Conservation (phyloP, 2,888 invertebrate species). For the Drosophila quinaria region DNA sequence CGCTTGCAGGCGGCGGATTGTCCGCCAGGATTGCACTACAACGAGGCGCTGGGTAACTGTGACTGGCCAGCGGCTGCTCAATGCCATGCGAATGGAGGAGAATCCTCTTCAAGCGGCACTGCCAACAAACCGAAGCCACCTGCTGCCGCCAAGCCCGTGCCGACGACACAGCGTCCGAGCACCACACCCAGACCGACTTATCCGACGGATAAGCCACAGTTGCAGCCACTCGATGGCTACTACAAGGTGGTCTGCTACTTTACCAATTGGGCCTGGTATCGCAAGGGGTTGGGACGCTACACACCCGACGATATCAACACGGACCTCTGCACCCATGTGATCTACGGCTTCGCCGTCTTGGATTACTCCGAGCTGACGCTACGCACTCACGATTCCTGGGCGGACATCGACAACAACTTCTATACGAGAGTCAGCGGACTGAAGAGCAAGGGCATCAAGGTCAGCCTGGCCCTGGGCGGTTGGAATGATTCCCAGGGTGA, state of each 20-base stretch:
- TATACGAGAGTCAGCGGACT: constrained; percentile 93
- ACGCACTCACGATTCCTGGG: constrained; percentile 95
- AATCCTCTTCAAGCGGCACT: constrained; percentile 17
- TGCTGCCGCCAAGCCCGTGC: constrained; percentile 68
- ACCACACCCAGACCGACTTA: constrained; percentile 81
- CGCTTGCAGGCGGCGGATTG: constrained; percentile 91
- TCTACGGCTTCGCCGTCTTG: constrained; percentile 97
- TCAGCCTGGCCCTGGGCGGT: constrained; percentile 95
- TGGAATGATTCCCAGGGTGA: constrained; percentile 97
- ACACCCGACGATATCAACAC: constrained; percentile 94
- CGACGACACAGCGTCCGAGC: constrained; percentile 75
- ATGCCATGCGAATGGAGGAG: constrained; percentile 85
- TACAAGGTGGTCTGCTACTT: constrained; percentile 96
- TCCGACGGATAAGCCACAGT: constrained; percentile 81
- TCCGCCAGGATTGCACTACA: constrained; percentile 91
- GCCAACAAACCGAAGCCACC: constrained; percentile 53
- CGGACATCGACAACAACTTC: constrained; percentile 94
- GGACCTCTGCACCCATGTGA: constrained; percentile 95
- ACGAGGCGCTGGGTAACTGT: constrained; percentile 89
- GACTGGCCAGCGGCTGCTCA: constrained; percentile 90
- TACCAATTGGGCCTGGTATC: constrained; percentile 97
- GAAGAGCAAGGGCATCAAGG: constrained; percentile 93
- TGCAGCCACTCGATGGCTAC: constrained; percentile 88
- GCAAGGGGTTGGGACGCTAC: constrained; percentile 93
- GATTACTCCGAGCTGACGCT: constrained; percentile 92